A percentile compares a stretch with the other conserved stretches of the same genome.
These are phyloP conservation scores for Drosophila orena DNA, from an alignment of 1,140 invertebrate genomes.

Conservation along the genomic window DNA sequence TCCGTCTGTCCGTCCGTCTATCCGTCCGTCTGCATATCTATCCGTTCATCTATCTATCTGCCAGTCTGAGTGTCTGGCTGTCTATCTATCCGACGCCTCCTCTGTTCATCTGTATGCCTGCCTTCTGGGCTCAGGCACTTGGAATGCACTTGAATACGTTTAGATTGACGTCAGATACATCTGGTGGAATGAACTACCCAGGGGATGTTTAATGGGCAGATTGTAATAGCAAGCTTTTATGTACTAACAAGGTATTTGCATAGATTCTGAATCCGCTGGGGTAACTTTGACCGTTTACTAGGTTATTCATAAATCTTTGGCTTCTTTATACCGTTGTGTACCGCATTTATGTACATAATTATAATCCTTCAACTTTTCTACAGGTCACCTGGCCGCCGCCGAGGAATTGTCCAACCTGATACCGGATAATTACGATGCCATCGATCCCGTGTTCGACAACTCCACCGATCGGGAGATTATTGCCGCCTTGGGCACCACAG, in stretches of 20 bases:
- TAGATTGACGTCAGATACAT: conserved; percentile 79
- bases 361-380: neutral
- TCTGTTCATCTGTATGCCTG: conserved; percentile 29
- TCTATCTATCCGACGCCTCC: conserved; percentile 27
- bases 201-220: conserved; percentile 12
- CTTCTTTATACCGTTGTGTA: neutral
- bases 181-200: conserved; percentile 48
- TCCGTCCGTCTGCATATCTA: neutral
- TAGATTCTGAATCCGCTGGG: neutral
- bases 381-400: conserved; percentile 44
- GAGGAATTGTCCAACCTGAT: conserved; percentile 76
- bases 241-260: neutral
- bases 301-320: too few species aligned
- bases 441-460: conserved; percentile 94
- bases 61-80: conserved; percentile 22
- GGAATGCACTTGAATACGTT: conserved; percentile 79
- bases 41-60: conserved; percentile 17
- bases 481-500: conserved; percentile 93
- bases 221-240: conserved; percentile 5
- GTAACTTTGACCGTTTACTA: too few species aligned
- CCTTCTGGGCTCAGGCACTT: conserved; percentile 17
- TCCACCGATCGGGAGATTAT: conserved; percentile 93
- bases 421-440: conserved; percentile 68
- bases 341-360: neutral
- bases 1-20: conserved; percentile 8